phyloP scores from a whole-genome alignment of 2,888 invertebrate genomes.

The Cataglyphis livida region DNA sequence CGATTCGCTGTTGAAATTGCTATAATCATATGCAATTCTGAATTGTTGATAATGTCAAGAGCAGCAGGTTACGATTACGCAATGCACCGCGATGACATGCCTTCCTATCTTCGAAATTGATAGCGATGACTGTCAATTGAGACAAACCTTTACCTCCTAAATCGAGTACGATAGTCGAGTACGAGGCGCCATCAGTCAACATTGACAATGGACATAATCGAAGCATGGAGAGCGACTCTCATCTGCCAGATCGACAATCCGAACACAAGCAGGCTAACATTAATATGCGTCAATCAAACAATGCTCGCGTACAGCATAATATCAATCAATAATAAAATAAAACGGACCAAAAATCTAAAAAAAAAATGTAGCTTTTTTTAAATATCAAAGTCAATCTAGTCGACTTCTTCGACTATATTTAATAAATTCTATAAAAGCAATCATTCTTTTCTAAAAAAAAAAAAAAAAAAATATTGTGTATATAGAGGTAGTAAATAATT shows the following conservation, averaged over 20 bases:
- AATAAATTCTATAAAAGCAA: not conserved
- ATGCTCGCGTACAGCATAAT: not conserved
- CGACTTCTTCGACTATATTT: not conserved
- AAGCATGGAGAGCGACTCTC: constrained; percentile 18
- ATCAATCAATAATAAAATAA: not conserved
- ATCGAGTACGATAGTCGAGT: constrained; percentile 9
- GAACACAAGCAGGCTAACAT: constrained; percentile 7
- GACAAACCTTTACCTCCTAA: constrained; percentile 22
- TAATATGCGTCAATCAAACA: constrained; percentile 17
- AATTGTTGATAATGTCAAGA: constrained; percentile 35
- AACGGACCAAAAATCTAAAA: not conserved
- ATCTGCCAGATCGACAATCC: constrained; percentile 7
- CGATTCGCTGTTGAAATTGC: constrained; percentile 15
- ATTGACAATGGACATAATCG: constrained; percentile 37
- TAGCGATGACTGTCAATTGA: constrained; percentile 43
- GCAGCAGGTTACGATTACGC: not conserved
- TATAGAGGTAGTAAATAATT: not conserved
- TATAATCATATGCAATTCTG: constrained; percentile 38
- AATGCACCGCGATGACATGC: constrained; percentile 28
- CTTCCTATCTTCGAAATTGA: constrained; percentile 36
- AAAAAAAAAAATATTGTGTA: not conserved
- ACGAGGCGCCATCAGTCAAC: constrained; percentile 29
- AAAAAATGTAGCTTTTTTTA: not conserved
- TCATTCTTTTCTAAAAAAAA: not conserved
- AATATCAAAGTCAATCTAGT: not conserved